Evolutionary conservation across 2,888 invertebrate genomes (phyloP).

Genomic region (Mamestra brassicae): DNA sequence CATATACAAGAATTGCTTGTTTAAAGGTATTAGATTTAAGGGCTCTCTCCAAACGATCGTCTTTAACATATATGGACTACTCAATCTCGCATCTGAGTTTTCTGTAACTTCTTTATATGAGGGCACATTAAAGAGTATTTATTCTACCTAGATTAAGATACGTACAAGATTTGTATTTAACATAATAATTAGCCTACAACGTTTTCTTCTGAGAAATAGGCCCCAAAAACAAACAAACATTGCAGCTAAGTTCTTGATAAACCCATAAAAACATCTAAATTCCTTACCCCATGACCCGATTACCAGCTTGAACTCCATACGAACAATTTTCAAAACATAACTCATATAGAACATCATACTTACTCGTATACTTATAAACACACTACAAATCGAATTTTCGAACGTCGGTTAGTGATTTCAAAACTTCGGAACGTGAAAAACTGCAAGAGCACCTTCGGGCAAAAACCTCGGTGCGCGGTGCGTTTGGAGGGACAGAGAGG

Average conservation of each 20-base stretch:
- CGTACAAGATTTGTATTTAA: too few species aligned
- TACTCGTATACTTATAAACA: conserved; percentile 23
- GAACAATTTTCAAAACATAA: conserved; percentile 27
- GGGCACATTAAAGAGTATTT: too few species aligned
- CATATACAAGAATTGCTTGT: too few species aligned
- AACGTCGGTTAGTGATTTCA: conserved; percentile 64
- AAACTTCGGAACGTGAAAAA: conserved; percentile 75
- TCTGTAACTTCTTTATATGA: too few species aligned
- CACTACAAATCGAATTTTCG: conserved; percentile 64
- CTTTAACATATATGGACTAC: too few species aligned
- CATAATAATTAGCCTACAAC: too few species aligned
- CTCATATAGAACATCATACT: background rate
- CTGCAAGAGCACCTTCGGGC: conserved; percentile 69
- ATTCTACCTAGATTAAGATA: too few species aligned
- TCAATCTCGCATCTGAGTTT: too few species aligned
- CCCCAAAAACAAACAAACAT: background rate
- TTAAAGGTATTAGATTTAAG: too few species aligned
- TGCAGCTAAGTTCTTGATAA: background rate
- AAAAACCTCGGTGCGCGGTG: conserved; percentile 81
- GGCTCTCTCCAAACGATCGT: too few species aligned
- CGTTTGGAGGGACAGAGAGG: conserved; percentile 81
- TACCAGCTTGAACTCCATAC: background rate
- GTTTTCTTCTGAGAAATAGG: too few species aligned
- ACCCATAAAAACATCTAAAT: background rate
- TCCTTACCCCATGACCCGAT: background rate